A percentile compares a stretch with the other conserved stretches of the same genome.
Conservation (phyloP, 2,888 invertebrate species). For the Blastobasis lacticolella region DNA sequence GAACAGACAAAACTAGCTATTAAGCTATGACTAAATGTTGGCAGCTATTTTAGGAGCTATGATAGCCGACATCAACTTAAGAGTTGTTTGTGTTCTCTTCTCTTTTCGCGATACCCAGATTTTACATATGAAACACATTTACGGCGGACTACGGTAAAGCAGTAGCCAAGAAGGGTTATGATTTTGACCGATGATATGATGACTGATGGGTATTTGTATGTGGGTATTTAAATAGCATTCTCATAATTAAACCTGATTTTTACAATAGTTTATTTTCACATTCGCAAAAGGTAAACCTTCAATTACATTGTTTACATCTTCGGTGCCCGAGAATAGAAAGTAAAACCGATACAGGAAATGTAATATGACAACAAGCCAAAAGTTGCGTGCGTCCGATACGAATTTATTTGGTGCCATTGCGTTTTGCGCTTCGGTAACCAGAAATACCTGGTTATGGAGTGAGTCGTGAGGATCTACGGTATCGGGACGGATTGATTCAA, state of each 20-base stretch:
- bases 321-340: too few species aligned
- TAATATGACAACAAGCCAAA: too few species aligned
- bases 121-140: not conserved
- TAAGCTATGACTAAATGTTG: constrained; percentile 22
- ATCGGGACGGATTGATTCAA: constrained; percentile 14
- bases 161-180: not conserved
- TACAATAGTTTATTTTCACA: too few species aligned
- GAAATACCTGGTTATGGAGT: constrained; percentile 17
- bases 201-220: not conserved
- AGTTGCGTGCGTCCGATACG: constrained; percentile 34
- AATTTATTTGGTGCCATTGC: constrained; percentile 31
- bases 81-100: not conserved
- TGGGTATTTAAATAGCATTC: too few species aligned
- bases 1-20: constrained; percentile 34
- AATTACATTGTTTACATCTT: too few species aligned
- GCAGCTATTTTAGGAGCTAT: not conserved
- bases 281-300: too few species aligned
- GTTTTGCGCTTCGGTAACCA: constrained; percentile 21
- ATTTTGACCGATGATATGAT: not conserved
- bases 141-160: not conserved
- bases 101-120: not conserved
- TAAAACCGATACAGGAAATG: too few species aligned
- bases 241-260: too few species aligned
- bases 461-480: constrained; percentile 17
- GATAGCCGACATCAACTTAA: not conserved